Evolutionary conservation across 2,113 vertebrate genomes (phyloP).

Genomic region (Pteruthius melanotis): DNA sequence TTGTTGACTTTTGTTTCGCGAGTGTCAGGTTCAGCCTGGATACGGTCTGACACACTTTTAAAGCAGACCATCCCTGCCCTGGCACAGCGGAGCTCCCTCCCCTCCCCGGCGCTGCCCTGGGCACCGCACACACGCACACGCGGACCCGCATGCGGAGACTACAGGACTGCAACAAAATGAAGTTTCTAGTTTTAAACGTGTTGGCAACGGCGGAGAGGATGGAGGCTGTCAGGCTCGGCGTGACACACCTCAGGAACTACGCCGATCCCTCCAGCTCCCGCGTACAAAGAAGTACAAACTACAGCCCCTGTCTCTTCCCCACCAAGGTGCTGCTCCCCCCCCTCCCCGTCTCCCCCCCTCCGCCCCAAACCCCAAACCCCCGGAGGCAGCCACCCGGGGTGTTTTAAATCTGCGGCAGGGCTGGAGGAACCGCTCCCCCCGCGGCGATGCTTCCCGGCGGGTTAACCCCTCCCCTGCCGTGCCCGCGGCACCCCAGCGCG

Average conservation of each 20-base stretch:
- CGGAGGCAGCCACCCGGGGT: too few species aligned
- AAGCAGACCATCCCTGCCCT: slow-evolving; percentile 45
- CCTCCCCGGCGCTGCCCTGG: slow-evolving; percentile 11
- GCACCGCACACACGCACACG: slow-evolving; percentile 33
- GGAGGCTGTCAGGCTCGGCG: slow-evolving; percentile 55
- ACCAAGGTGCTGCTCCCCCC: not conserved
- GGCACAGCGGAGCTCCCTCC: slow-evolving; percentile 27
- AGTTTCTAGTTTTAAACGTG: slow-evolving; percentile 63
- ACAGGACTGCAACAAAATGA: slow-evolving; percentile 52
- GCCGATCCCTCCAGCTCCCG: slow-evolving; percentile 48
- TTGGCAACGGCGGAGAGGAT: slow-evolving; percentile 55
- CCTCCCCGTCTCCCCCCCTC: too few species aligned
- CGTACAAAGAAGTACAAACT: slow-evolving; percentile 62
- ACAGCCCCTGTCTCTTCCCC: slow-evolving; percentile 1
- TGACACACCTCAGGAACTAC: slow-evolving; percentile 67
- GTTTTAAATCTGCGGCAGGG: too few species aligned
- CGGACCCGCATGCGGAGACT: slow-evolving; percentile 39
- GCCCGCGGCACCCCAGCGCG: too few species aligned
- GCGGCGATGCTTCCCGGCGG: too few species aligned
- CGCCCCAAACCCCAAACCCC: too few species aligned
- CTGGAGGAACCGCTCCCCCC: too few species aligned
- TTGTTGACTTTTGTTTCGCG: slow-evolving; percentile 70
- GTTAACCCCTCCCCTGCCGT: too few species aligned
- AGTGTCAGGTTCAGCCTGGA: slow-evolving; percentile 74
- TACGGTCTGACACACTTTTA: slow-evolving; percentile 62